Evolutionary conservation across 2,113 vertebrate genomes (phyloP).

Genomic region (Lepisosteus oculatus): DNA sequence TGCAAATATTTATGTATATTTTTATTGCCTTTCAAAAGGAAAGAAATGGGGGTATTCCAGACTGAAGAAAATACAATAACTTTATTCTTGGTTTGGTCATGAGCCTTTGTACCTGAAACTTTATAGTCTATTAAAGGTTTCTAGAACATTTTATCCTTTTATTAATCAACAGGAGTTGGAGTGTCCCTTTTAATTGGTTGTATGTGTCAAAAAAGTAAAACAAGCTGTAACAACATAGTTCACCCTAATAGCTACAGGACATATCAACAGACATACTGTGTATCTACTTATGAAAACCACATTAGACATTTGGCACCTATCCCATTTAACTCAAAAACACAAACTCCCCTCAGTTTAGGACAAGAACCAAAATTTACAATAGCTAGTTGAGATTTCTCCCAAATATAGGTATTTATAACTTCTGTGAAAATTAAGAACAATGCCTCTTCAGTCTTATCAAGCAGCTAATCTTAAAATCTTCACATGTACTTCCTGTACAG

Average conservation of each 20-base stretch:
- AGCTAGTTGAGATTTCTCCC: constrained; percentile 14
- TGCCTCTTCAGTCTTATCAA: constrained; percentile 7
- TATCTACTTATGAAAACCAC: constrained; percentile 17
- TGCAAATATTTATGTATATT: no score
- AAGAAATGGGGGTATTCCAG: constrained; percentile 19
- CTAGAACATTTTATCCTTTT: constrained; percentile 16
- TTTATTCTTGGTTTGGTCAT: constrained; percentile 12
- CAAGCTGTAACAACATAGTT: constrained; percentile 21
- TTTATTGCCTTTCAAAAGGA: background rate
- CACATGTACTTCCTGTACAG: constrained; percentile 8
- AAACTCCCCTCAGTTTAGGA: constrained; percentile 9
- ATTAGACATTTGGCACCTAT: constrained; percentile 13
- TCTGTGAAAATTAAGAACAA: background rate
- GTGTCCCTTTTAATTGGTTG: constrained; percentile 21
- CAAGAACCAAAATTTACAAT: constrained; percentile 2
- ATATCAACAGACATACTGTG: constrained; percentile 20
- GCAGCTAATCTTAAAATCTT: constrained; percentile 1
- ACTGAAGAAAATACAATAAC: constrained; percentile 5
- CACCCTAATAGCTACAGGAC: constrained; percentile 21
- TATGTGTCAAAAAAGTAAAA: constrained; percentile 20
- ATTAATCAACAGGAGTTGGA: constrained; percentile 17
- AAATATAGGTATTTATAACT: constrained; percentile 4
- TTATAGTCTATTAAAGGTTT: constrained; percentile 20
- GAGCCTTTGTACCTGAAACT: constrained; percentile 17
- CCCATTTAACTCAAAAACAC: constrained; percentile 16